Base-by-base conservation (phyloP, 1,140 invertebrate species). In the Lepidurus apus region DNA sequence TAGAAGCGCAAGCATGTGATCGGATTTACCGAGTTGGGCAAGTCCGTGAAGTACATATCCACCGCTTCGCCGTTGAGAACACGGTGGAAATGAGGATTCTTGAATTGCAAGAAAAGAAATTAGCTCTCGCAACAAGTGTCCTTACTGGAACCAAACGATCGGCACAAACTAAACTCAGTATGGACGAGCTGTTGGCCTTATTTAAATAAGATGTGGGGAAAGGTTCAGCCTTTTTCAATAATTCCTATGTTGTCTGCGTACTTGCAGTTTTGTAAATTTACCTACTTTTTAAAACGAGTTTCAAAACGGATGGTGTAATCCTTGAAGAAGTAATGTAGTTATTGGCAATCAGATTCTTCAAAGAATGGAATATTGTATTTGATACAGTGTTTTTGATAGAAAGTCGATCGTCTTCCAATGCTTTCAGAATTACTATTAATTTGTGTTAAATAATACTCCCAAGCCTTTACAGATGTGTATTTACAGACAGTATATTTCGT, bases 1-100 rank as follows among this genome's bases (percentile, higher is more conserved):
- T 97, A 34, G 95, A 97, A 86, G 86, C 91, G 7, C 95, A 98
- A 84, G 95, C 95, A 0, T 94, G 93, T 87, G 95, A 98, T 86
- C 87, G 95, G 74, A 92, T 97, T 74, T 95, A 97, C 86, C 87
- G 96, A 78, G 91, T 97, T 74, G 96, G 96, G 0, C 96, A 98
- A 84, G 90, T 84, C 17, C 93, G 92, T 83, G 83, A 89, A 83
- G 95, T 97, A 0, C 87, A 89, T 77, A 90, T 98, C 74, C 95
- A 96, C 83, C 94, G 93, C 82, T 93, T 96, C 84, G 87, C 96
- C 80, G 92, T 91, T 79, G 84, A 88, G 77, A 90, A 94, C 44
- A 96, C 95, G 0, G 92, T 98, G 42, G 95, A 97, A 85, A 90
- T 95, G 81, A 89, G 90, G 65, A 95, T 98, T 80, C 87, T 91